Evolutionary conservation across 2,113 vertebrate species (phyloP).

Genomic region (Malaclemys terrapin): DNA sequence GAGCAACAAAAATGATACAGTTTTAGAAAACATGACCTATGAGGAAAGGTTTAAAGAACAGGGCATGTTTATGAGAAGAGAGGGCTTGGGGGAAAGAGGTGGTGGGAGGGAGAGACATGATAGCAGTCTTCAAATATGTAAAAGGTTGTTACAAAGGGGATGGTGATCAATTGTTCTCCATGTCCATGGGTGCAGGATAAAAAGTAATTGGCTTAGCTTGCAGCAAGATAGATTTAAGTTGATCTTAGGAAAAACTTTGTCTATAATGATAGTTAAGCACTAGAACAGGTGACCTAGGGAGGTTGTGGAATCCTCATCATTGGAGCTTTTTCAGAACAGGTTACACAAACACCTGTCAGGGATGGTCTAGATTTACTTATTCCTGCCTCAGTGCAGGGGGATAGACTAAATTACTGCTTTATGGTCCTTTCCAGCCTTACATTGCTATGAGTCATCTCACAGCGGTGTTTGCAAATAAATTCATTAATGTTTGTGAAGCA

Average conservation of each 20-base stretch:
- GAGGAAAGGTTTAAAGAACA: too few species aligned
- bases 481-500: neutral
- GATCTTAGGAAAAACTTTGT: neutral
- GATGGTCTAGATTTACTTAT: neutral
- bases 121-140: neutral
- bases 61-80: too few species aligned
- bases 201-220: neutral
- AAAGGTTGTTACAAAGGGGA: neutral
- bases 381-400: neutral
- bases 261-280: neutral
- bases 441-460: neutral
- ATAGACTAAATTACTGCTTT: neutral
- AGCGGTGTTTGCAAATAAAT: neutral
- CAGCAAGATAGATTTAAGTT: neutral
- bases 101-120: neutral
- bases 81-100: too few species aligned
- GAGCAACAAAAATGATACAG: too few species aligned
- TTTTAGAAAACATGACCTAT: too few species aligned
- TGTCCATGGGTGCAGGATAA: neutral
- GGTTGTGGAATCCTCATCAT: neutral
- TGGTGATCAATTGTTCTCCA: neutral
- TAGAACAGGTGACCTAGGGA: neutral
- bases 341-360: neutral
- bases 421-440: neutral
- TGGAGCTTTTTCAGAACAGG: neutral